These are phyloP conservation scores for Steinernema feltiae DNA, from an alignment of 1,140 invertebrate genomes.

Conservation along the genomic window DNA sequence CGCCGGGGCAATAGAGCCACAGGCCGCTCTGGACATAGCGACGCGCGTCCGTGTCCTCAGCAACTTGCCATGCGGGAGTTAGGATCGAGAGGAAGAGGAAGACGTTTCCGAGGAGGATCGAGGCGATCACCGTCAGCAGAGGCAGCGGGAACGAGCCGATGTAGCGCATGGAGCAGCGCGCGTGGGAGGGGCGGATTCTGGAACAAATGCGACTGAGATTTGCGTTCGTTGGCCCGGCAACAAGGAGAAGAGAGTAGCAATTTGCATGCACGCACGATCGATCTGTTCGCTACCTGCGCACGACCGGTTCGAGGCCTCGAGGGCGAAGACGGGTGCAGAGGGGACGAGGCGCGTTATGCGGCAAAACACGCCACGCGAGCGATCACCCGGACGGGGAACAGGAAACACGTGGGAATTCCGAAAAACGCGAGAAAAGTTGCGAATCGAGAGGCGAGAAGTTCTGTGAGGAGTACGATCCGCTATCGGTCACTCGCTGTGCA, in stretches of 20 bases:
- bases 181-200: background rate
- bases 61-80: conserved; percentile 55
- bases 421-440: background rate
- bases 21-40: conserved; percentile 49
- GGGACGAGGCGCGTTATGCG: background rate
- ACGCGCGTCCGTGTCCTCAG: conserved; percentile 46
- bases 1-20: conserved; percentile 54
- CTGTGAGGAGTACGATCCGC: background rate
- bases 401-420: background rate
- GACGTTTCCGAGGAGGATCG: conserved; percentile 33
- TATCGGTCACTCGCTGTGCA: background rate
- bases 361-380: background rate
- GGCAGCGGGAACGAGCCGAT: background rate
- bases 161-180: background rate
- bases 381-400: background rate
- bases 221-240: conserved; percentile 1
- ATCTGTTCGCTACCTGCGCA: background rate
- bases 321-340: background rate
- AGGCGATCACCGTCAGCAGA: conserved; percentile 15
- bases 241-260: background rate
- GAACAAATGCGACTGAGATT: background rate
- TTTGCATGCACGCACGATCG: conserved; percentile 5
- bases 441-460: background rate
- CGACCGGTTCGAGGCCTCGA: background rate
- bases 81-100: conserved; percentile 49